A percentile compares a stretch with the other conserved stretches of the same genome.
phyloP scores from a whole-genome alignment of 1,140 invertebrate genomes.

The Drosophila melanica region DNA sequence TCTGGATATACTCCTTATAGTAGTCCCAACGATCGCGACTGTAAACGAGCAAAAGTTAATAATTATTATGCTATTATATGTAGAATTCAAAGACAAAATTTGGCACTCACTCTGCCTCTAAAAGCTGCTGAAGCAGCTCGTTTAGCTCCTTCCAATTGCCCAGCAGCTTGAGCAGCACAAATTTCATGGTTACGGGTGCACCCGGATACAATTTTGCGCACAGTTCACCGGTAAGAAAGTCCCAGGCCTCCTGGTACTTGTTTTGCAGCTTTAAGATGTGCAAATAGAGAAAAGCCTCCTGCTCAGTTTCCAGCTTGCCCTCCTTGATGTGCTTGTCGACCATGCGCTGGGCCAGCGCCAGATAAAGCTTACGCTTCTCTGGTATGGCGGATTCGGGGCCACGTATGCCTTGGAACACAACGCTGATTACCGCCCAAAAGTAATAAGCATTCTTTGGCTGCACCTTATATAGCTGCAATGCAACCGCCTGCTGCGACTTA shows the following conservation, averaged over 20 bases:
- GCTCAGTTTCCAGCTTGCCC: constrained; percentile 95
- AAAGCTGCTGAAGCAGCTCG: constrained; percentile 88
- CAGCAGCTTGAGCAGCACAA: constrained; percentile 90
- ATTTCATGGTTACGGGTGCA: constrained; percentile 88
- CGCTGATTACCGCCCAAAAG: constrained; percentile 98
- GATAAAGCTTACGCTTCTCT: constrained; percentile 87
- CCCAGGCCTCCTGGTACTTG: constrained; percentile 92
- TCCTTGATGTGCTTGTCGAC: constrained; percentile 94
- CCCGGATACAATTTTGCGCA: constrained; percentile 87
- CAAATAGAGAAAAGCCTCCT: constrained; percentile 95
- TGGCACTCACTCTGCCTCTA: constrained; percentile 87
- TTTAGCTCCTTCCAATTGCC: constrained; percentile 90
- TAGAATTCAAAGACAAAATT: not conserved
- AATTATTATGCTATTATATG: not conserved
- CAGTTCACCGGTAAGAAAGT: constrained; percentile 91
- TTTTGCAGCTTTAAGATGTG: constrained; percentile 94
- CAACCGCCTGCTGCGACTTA: constrained; percentile 95
- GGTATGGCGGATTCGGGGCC: constrained; percentile 84
- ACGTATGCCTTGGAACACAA: constrained; percentile 90
- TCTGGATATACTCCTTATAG: constrained; percentile 89
- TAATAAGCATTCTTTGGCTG: constrained; percentile 98
- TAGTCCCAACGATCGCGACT: constrained; percentile 91
- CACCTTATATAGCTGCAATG: constrained; percentile 94
- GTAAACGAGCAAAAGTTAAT: not conserved
- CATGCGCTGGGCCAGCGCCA: constrained; percentile 94